Evolutionary conservation across 2,113 vertebrate genomes (phyloP), one percentile per base, ranked within the genome.

Genomic region (Zingel zingel): DNA sequence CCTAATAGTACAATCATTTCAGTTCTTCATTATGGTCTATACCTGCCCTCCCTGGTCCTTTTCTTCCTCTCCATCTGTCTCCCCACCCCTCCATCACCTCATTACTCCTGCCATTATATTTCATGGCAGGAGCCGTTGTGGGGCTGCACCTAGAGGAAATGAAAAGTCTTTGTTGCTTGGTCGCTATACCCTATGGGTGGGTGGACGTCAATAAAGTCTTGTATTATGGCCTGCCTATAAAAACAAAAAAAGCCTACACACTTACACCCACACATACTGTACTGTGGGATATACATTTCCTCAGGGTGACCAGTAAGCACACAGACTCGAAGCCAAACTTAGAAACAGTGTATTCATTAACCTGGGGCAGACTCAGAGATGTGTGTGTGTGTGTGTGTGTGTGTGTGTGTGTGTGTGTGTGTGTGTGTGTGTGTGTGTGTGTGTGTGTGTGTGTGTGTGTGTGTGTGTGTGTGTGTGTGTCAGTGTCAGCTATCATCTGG

Each of bases 61-160:
- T 51, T 73, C 72, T 54, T 73, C 47, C 51, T 58, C 83, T 57
- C 78, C 5, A 7, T n/a, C 54, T 71, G 27, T 54, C 73, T 19
- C 53, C 61, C 62, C 64, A 47, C 74, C 68, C 21, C 36, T 61
- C 66, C 45, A 5, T 74, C 25, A n/a, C 48, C 63, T 74, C 79
- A 12, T 81, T 69, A 47, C 67, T 71, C 18, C 61, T 73, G 61
- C 53, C 65, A 66, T 88, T 85, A 84, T 86, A 39, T 82, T 86
- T 77, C 78, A 82, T 79, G 81, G 81, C 77, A 56, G 77, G 74
- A 56, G 56, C 73, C 67, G 27, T 77, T 45, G 1, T n/a, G 47
- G 27, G 51, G 77, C 58, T 69, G 70, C 66, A 86, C 79, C 71
- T 85, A 21, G 80, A 89, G 90, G 91, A 94, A 92, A 92, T 94